Evolutionary conservation across 2,797 vertebrate genomes (phyloP), one percentile per base, ranked within the genome.

Genomic region (Thalassophryne amazonica): DNA sequence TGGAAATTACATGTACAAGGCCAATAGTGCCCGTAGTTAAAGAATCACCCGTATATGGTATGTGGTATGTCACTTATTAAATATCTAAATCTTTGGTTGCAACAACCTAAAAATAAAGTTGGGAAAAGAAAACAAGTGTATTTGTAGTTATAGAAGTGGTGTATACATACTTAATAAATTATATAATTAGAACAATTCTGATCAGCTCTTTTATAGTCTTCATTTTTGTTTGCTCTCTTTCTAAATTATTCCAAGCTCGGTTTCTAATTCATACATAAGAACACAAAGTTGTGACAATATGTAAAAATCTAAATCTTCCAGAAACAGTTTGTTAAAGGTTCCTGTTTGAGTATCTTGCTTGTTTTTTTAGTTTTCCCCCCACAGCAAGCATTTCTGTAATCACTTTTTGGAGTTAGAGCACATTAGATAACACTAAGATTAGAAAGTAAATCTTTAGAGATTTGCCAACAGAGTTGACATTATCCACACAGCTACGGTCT

Each of bases 401-500:
- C 36, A 75, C 38, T 50, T 74, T 67, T 67, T 58, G 48, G 43
- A 35, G 33, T 67, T 67, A 53, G 51, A 23, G 54, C 73, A 55
- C 25, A 50, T 28, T 47, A 57, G 61, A 77, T 80, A 57, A 60
- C 58, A 47, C 52, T 21, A 21, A 76, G 82, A 84, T 86, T 86
- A 80, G 34, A 70, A 43, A 41, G 61, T 39, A 82, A 86, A 82
- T 86, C 82, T 79, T 55, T 22, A 4, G 61, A 77, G 80, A 82
- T 82, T 76, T 83, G 61, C 61, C 48, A 51, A 38, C 33, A 10
- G 34, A 59, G 66, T 38, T 42, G 55, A 57, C 34, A 52, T 65
- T 67, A 81, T 69, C 46, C 45, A 54, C 35, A 58, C 32, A 72
- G 46, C 20, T 24, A 61, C 55, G 36, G 56, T 74, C 67, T 69